phyloP scores from a whole-genome alignment of 2,888 invertebrate genomes.

The Tortricodes alternella region DNA sequence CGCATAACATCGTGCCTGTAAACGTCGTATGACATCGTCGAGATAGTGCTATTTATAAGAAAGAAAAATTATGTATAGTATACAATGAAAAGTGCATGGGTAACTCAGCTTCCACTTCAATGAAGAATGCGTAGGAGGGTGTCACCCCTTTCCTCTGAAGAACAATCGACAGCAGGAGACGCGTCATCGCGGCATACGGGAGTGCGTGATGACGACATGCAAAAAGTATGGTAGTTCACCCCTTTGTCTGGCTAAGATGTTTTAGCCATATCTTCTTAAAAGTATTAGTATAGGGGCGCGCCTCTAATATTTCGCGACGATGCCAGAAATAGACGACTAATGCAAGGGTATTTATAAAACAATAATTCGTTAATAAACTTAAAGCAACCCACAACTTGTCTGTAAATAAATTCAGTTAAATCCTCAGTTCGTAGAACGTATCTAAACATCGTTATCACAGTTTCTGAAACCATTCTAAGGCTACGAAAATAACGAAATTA shows the following conservation, averaged over 20 bases:
- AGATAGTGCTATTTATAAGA: conserved; percentile 1
- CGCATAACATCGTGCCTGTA: neutral
- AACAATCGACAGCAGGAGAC: conserved; percentile 63
- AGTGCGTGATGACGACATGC: conserved; percentile 52
- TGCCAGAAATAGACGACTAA: too few relatives aligned
- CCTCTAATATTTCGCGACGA: too few relatives aligned
- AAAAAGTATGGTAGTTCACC: conserved; percentile 35
- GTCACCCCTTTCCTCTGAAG: conserved; percentile 68
- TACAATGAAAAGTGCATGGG: conserved; percentile 40
- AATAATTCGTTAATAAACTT: too few relatives aligned
- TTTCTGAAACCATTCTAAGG: conserved; percentile 20
- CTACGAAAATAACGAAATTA: conserved; percentile 25
- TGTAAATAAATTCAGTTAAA: too few relatives aligned
- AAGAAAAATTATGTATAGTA: conserved; percentile 26
- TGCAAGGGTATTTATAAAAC: too few relatives aligned
- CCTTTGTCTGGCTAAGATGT: neutral
- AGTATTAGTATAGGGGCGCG: too few relatives aligned
- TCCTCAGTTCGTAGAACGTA: too few relatives aligned
- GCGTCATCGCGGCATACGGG: conserved; percentile 55
- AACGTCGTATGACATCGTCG: neutral
- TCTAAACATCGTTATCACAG: conserved; percentile 22
- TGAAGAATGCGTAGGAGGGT: conserved; percentile 73
- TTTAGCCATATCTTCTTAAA: neutral
- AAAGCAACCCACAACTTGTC: too few relatives aligned
- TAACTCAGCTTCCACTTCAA: conserved; percentile 68